Conservation (phyloP, 2,797 vertebrate genomes). For the Microhierax caerulescens region DNA sequence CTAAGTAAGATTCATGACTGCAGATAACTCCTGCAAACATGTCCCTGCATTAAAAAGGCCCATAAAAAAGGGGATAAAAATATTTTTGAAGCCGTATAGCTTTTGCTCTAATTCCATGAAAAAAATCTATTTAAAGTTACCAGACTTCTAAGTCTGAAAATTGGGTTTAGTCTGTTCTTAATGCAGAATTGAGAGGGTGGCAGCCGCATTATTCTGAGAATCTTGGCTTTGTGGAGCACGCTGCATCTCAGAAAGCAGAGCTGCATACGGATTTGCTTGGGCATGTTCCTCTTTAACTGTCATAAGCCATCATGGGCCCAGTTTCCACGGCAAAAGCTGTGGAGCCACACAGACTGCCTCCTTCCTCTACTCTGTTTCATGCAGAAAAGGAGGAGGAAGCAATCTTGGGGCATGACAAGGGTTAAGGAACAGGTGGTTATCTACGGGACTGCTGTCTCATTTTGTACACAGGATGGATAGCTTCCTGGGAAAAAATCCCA, state of each 20-base stretch:
- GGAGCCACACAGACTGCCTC: neutral
- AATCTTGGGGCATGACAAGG: neutral
- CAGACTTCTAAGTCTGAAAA: neutral
- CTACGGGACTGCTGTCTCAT: neutral
- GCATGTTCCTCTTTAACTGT: neutral
- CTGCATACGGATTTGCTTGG: neutral
- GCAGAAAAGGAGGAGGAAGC: neutral
- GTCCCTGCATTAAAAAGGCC: neutral
- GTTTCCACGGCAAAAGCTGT: neutral
- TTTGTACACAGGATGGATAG: conserved; percentile 8
- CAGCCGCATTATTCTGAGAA: neutral
- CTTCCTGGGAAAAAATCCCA: conserved; percentile 22
- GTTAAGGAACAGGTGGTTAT: conserved; percentile 42
- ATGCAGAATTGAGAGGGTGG: neutral
- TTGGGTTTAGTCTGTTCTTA: neutral
- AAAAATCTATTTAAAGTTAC: neutral
- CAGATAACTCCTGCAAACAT: neutral
- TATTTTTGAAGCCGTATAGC: neutral
- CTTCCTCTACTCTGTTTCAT: neutral
- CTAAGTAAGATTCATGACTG: conserved; percentile 34
- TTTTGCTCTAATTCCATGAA: neutral
- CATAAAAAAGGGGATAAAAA: neutral
- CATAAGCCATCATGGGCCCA: neutral
- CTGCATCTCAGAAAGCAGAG: neutral
- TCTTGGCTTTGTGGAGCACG: neutral